Evolutionary conservation across 2,888 invertebrate genomes (phyloP), one percentile per base, ranked within the genome.

Genomic region (Hypsopygia costalis): DNA sequence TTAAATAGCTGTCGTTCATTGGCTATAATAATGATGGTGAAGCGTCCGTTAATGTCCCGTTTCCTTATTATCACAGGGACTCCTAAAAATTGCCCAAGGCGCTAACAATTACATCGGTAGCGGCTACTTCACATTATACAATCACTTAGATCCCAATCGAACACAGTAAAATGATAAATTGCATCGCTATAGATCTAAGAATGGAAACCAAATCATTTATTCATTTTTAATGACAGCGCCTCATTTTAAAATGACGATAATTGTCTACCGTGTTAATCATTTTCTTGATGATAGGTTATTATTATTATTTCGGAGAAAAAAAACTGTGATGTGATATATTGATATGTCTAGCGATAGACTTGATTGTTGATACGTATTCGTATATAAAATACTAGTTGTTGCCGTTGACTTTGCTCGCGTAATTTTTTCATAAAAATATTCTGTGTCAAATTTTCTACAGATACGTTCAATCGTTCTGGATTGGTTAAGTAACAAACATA

Each of bases 41-140:
- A n/a, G n/a, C n/a, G n/a, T n/a, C n/a, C n/a, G n/a, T n/a, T n/a
- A n/a, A 6, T n/a, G 6, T 4, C 25, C 25, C 25, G 6, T 6
- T 6, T n/a, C 5, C 6, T 25, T 6, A 25, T 4, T 7, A n/a
- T 7, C n/a, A 36, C 32, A 43, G 43, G 46, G 47, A 51, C 51
- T 51, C 49, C 51, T 58, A 61, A 55, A 55, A 41, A 34, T 29
- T 45, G 73, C 80, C 72, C 41, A 41, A 52, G 77, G 81, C 80
- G 62, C 52, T 62, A 65, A 69, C 73, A 62, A 66, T 62, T 56
- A 60, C 58, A 58, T 54, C 73, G 52, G 80, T 76, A 80, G 81
- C 79, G 43, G 62, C 65, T 70, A 62, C 69, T 58, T 61, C 54
- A 49, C 64, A 64, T 58, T 62, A 8, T n/a, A 25, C 25, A 62